Base-by-base conservation (phyloP, 2,113 vertebrate species). In the Ailuropoda melanoleuca region DNA sequence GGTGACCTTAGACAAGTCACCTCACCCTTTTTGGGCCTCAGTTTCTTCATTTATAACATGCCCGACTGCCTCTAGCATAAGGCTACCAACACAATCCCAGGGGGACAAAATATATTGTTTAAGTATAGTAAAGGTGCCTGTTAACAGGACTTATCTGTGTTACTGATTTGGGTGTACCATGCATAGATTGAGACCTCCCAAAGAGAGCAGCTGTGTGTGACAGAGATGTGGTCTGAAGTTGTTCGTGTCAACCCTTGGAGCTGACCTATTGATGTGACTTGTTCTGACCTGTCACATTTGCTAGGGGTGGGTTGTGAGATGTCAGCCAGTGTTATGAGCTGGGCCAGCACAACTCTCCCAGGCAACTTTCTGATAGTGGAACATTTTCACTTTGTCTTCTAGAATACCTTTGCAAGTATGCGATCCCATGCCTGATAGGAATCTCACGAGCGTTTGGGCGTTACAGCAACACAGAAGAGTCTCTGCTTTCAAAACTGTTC, bases 351-450 rank as follows among this genome's bases (percentile, higher is more conserved):
- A 26, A 3, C 17, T 91, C 34, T 93, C 50, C 17, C 10, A 31
- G 19, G 37, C 75, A 43, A 34, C 26, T 37, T 68, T 50, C 50
- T 88, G 62, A 17, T 85, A 23, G 68, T 7, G 4, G 66, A 17
- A 72, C 13, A 0, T 55, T 93, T 46, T 93, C 8, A 17, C 68
- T 88, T 96, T 97, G 26, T 98, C 93, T 97, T 93, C 31, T 98
- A 99, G 99, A 99, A 70, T 99, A 99, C 98, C 98, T 99, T 80
- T 99, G 99, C 99, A 99, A 99, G 97, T 99, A 99, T 4, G 98
- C 99, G 1, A 98, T 99, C 31, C 99, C 99, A 5, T 99, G 99
- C 98, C 98, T 99, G 72, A 98, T 99, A 17, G 99, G 99, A 90
- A 99, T 99, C 98, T 99, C 99, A 23, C 98, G 99, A 92, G 99